Evolutionary conservation across 2,888 invertebrate genomes (phyloP), one percentile per base, ranked within the genome.

Genomic region (Dynastes maya): DNA sequence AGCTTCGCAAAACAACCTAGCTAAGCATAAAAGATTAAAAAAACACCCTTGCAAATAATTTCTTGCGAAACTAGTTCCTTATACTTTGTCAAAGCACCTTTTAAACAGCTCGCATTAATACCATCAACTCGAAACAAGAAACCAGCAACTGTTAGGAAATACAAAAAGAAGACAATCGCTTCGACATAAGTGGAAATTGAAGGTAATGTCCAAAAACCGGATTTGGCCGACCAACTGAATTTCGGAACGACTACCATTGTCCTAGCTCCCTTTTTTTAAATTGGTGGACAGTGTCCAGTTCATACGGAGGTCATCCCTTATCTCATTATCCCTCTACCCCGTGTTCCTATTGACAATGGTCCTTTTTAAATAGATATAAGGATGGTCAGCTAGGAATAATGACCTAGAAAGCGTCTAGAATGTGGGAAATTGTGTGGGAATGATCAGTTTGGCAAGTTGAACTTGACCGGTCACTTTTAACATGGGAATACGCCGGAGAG

Each of bases 201-300:
- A 40, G 5, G 16, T 40, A 67, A 58, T 22, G 16, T 2, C 8
- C 4, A 58, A 58, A 67, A 67, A 67, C 65, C 65, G 65, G 65
- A 67, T 67, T 67, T 45, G 45, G 2, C 5, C 22, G 55, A 22
- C n/a, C 40, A 67, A 67, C 65, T 45, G 65, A 67, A 67, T 67
- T 67, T 45, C 37, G 16, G 40, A 49, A 22, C n/a, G 55, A 22
- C 55, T 58, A 45, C 45, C 45, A 1, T 11, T 45, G 45, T 11
- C 9, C 8, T 45, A 45, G 45, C 45, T 45, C 45, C 45, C 45
- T 45, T 45, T 45, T 45, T 37, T 63, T 29, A 11, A 13, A 13
- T 22, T n/a, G 13, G 63, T 68, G 68, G 68, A 68, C 68, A 68
- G 49, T 51, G 68, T 68, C 68, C 68, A 71, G 71, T 71, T 71